Conservation (phyloP, 2,888 invertebrate species). For the Theretra japonica region DNA sequence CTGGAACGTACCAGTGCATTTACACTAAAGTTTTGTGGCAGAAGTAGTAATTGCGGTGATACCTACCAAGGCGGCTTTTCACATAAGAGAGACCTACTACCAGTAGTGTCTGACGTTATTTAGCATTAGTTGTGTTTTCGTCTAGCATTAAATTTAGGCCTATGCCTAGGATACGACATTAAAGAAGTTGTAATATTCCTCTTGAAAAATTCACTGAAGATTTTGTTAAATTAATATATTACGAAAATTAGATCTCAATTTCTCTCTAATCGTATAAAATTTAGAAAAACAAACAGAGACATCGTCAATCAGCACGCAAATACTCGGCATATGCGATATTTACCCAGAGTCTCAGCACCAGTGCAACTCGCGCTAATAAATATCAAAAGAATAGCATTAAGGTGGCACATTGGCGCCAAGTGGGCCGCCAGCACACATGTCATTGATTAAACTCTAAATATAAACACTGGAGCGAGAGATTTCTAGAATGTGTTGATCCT, state of each 20-base stretch:
- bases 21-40: no score
- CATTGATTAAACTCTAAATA: slow-evolving; percentile 56
- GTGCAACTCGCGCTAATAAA: slow-evolving; percentile 41
- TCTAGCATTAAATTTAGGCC: no score
- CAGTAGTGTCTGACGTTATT: no score
- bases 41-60: no score
- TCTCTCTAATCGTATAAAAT: background rate
- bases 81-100: no score
- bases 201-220: no score
- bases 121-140: no score
- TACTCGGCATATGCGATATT: slow-evolving; percentile 10
- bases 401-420: slow-evolving; percentile 27
- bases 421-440: slow-evolving; percentile 43
- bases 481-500: slow-evolving; percentile 38
- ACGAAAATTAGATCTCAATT: background rate
- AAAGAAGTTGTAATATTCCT: no score
- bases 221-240: background rate
- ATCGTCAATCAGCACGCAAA: slow-evolving; percentile 12
- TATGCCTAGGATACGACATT: no score
- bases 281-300: background rate
- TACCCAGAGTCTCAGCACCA: slow-evolving; percentile 34
- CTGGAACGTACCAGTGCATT: no score
- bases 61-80: no score
- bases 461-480: slow-evolving; percentile 48
- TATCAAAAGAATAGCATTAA: slow-evolving; percentile 35